These are phyloP conservation scores for Coelinius sp. DNA, from an alignment of 2,888 invertebrate species.

Conservation along the genomic window DNA sequence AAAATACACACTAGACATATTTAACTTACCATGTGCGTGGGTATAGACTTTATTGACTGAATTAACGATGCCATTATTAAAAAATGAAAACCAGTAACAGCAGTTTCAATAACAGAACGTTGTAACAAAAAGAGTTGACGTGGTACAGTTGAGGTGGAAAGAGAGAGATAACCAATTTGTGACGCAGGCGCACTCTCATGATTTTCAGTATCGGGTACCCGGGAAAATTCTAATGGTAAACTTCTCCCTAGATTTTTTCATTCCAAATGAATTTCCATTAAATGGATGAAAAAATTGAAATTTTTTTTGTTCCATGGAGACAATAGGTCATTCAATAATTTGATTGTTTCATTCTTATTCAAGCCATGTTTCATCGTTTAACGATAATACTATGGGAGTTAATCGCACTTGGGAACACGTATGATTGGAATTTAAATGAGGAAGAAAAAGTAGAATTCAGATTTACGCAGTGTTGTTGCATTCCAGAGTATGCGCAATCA, in stretches of 20 bases:
- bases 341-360: conserved; percentile 30
- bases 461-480: background rate
- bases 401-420: background rate
- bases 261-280: background rate
- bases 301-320: background rate
- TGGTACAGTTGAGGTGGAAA: background rate
- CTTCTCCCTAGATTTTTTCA: conserved; percentile 4
- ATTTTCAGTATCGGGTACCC: background rate
- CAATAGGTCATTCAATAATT: conserved; percentile 9
- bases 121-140: conserved; percentile 29
- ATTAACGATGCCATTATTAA: conserved; percentile 59
- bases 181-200: conserved; percentile 18
- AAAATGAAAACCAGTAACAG: conserved; percentile 14
- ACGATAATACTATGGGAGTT: conserved; percentile 18
- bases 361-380: conserved; percentile 24
- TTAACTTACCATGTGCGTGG: conserved; percentile 63
- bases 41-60: conserved; percentile 63
- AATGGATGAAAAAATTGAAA: background rate
- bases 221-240: conserved; percentile 14
- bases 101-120: conserved; percentile 27
- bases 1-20: background rate
- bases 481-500: conserved; percentile 14
- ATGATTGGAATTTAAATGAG: conserved; percentile 8
- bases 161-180: too few relatives aligned
- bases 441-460: background rate